Base-by-base conservation (phyloP, 2,797 vertebrate species). In the Enteromius afrohamiltoni region DNA sequence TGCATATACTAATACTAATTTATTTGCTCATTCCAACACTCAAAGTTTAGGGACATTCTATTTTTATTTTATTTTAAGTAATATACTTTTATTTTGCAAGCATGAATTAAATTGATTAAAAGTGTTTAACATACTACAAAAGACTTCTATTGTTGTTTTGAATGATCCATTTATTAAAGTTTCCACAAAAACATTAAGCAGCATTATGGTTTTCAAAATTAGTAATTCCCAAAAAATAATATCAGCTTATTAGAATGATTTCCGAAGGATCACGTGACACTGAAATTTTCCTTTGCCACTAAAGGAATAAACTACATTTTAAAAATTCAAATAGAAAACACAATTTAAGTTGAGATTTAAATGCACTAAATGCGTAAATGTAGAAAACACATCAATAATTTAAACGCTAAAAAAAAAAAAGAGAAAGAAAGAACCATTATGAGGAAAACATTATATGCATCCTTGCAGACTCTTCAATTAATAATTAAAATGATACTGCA, bases 401-500 rank as follows among this genome's bases (percentile, higher is more conserved):
- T 60, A n/a, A 10, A 60, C 11, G 10, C 10, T n/a, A n/a, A n/a
- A n/a, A n/a, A 26, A 60, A 23, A 55, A 14, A 47, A 23, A 13
- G 26, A 51, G 19, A 26, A 73, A 51, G 4, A 73, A 31, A 73
- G 9, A 73, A 73, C 6, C 21, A 10, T 73, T 31, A 51, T 31
- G 9, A 21, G 9, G 17, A 51, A 73, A 51, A 51, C 17, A 31
- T 31, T 29, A 8, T 49, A 31, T 51, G 26, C 17, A 49, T 26
- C 68, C n/a, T 70, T 47, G 14, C 14, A 70, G 68, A 45, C 68
- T 49, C 17, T 51, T 7, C 4, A 58, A 75, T 16, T 74, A 51
- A 67, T 51, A 67, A 47, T n/a, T 67, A 47, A n/a, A 70, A 26
- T 42, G 29, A 80, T 68, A 53, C n/a, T 19, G 47, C 7, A 40